These are phyloP conservation scores for Clusia tigrina DNA, from an alignment of 2,888 invertebrate species.

Conservation along the genomic window DNA sequence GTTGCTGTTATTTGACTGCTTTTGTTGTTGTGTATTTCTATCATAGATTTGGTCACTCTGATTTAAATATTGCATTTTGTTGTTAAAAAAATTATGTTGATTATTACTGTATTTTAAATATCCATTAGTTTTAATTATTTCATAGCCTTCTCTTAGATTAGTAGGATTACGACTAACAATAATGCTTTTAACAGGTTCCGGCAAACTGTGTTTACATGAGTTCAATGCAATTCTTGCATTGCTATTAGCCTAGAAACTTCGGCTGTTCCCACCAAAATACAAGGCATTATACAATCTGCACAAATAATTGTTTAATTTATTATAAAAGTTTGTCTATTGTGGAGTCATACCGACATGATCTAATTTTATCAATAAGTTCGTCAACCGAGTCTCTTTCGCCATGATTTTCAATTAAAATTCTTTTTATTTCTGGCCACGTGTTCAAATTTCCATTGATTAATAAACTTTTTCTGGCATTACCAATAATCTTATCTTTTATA, in stretches of 20 bases:
- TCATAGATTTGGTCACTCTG: background rate
- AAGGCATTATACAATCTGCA: conserved; percentile 15
- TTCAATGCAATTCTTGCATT: no score
- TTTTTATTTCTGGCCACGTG: background rate
- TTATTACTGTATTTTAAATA: conserved; percentile 19
- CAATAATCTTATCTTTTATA: no score
- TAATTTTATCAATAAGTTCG: no score
- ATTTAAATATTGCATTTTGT: background rate
- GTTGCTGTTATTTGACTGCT: background rate
- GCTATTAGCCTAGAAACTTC: background rate
- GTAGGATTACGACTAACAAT: conserved; percentile 17
- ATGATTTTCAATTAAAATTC: background rate
- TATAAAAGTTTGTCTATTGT: conserved; percentile 16
- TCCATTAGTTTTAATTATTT: conserved; percentile 23
- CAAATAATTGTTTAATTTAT: conserved; percentile 5
- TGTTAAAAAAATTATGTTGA: no score
- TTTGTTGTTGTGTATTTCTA: no score
- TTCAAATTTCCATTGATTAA: background rate
- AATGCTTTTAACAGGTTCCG: conserved; percentile 20
- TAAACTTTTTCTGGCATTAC: background rate
- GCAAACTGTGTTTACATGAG: conserved; percentile 20
- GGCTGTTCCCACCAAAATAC: conserved; percentile 15
- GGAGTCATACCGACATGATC: no score
- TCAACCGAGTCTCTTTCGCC: no score
- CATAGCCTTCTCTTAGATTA: conserved; percentile 18